Evolutionary conservation across 2,888 invertebrate genomes (phyloP).

Genomic region (Acrobasis consociella): DNA sequence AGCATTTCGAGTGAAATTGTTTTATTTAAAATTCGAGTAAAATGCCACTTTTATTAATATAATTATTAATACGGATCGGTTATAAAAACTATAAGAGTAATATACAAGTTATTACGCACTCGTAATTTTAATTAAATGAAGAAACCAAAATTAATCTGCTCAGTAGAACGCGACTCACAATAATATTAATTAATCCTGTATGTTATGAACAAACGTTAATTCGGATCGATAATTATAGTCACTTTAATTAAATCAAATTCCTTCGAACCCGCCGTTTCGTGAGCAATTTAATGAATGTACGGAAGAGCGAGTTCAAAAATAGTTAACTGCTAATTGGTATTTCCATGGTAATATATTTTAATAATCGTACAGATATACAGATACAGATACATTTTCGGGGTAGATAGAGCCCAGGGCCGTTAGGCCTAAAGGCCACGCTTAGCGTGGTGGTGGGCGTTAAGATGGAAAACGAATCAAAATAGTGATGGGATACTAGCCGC

Average conservation of each 20-base stretch:
- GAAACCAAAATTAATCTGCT: neutral
- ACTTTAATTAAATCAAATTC: conserved; percentile 21
- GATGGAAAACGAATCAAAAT: too few relatives aligned
- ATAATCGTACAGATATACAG: too few relatives aligned
- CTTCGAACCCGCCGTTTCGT: neutral
- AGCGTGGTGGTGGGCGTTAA: too few relatives aligned
- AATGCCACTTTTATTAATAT: too few relatives aligned
- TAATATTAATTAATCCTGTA: conserved; percentile 1
- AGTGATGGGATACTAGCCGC: too few relatives aligned
- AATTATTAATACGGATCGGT: too few relatives aligned
- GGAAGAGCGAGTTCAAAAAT: neutral
- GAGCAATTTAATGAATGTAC: conserved; percentile 5
- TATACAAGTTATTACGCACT: neutral
- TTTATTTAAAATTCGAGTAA: too few relatives aligned
- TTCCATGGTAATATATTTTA: neutral
- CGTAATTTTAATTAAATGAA: neutral
- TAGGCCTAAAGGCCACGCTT: too few relatives aligned
- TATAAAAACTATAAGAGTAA: neutral
- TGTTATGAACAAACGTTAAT: conserved; percentile 9
- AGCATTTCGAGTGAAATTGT: too few relatives aligned
- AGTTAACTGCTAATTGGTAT: neutral
- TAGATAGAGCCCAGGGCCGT: too few relatives aligned
- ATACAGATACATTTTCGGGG: too few relatives aligned
- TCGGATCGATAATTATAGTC: neutral
- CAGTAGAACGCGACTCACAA: neutral